A percentile compares a stretch with the other conserved stretches of the same genome.
phyloP scores from a whole-genome alignment of 2,113 vertebrate genomes.

The Neotragus moschatus region DNA sequence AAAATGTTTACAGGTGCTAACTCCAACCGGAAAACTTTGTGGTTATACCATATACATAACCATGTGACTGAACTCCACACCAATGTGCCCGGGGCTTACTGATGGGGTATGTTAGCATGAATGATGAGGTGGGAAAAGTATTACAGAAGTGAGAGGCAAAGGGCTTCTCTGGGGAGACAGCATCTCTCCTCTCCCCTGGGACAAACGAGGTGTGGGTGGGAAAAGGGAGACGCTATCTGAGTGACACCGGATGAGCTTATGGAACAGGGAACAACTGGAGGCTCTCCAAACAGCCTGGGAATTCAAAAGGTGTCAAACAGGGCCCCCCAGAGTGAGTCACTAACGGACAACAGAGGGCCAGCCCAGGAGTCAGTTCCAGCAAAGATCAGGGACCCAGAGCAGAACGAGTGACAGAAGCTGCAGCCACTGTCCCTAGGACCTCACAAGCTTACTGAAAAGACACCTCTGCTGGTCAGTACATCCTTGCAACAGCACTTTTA shows the following conservation, averaged over 20 bases:
- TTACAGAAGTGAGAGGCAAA: no score
- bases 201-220: background rate
- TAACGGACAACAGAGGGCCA: background rate
- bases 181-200: background rate
- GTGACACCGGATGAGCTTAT: background rate
- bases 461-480: background rate
- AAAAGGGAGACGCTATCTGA: background rate
- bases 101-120: background rate
- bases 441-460: background rate
- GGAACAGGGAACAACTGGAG: background rate
- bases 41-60: background rate
- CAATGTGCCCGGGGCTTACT: background rate
- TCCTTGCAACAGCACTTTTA: background rate
- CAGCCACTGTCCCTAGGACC: rapidly evolving
- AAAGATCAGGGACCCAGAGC: background rate
- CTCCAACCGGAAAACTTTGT: background rate
- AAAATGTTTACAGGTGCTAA: background rate
- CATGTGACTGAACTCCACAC: background rate
- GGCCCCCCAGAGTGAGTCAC: background rate
- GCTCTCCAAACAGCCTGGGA: background rate
- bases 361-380: background rate
- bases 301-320: background rate
- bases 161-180: background rate
- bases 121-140: background rate
- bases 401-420: rapidly evolving